Base-by-base conservation (phyloP, 1,140 invertebrate genomes). In the Temnothorax longispinosus region DNA sequence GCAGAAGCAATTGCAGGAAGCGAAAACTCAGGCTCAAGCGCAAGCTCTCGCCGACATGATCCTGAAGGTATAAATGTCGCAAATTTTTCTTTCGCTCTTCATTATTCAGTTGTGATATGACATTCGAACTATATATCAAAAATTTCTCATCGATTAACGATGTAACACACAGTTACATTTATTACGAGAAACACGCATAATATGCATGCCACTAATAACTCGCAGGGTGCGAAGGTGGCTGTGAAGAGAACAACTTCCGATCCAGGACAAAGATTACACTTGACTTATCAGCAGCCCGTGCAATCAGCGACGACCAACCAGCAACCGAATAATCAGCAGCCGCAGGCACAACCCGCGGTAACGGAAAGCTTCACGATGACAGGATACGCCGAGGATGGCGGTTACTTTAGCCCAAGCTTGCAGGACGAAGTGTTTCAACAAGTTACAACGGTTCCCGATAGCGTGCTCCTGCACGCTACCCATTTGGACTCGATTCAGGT, bases 341-440 rank as follows among this genome's bases (percentile, higher is more conserved):
- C 85, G 32, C 90, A 91, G 21, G 54, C 67, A 38, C 96, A 96
- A 88, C 93, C 96, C 38, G 91, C 96, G 71, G 93, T 95, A 8
- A 95, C 96, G 41, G 96, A 96, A 65, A 94, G 96, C 62, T 97
- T 97, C 89, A 94, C 96, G 4, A 94, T 96, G 93, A 95, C 96
- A 7, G 96, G 96, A 76, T 97, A 97, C 65, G 96, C 96, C 1
- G 97, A 97, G 72, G 97, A 97, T 71, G 96, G 95, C 71, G 97
- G 97, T 38, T 97, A 97, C 92, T 97, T 97, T 89, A 97, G 97
- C 86, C 97, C 97, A 2, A 97, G 96, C 87, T 94, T 97, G 38
- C 97, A 97, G 91, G 97, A 97, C 77, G 97, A 98, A 92, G 97
- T 98, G 1, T 98, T 97, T 88, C 96, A 97, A 88, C 97, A 97